phyloP scores from a whole-genome alignment of 2,113 vertebrate genomes.

The Gallinago jamesoni region DNA sequence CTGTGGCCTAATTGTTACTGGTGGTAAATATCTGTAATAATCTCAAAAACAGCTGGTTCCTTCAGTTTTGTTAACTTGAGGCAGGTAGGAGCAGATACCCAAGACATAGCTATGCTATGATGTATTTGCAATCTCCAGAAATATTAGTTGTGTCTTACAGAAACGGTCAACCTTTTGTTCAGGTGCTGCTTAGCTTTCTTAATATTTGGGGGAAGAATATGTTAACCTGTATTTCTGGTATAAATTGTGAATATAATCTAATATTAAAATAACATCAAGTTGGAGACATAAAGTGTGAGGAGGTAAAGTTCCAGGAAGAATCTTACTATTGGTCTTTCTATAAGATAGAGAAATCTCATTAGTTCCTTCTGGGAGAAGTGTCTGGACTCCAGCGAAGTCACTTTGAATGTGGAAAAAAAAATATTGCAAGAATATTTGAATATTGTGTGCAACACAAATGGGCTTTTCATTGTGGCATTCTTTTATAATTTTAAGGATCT shows the following conservation, averaged over 20 bases:
- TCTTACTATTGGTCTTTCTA: background rate
- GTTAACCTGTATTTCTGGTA: background rate
- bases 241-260: background rate
- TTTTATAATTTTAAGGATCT: background rate
- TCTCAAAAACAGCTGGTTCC: background rate
- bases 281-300: background rate
- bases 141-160: background rate
- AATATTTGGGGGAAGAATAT: background rate
- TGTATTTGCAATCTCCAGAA: background rate
- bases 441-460: background rate
- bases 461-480: background rate
- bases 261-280: background rate
- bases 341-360: background rate
- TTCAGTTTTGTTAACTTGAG: background rate
- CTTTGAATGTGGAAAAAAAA: background rate
- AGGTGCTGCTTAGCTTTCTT: background rate
- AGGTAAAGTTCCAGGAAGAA: background rate
- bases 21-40: background rate
- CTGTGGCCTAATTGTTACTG: constrained; percentile 25
- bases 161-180: background rate
- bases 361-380: background rate
- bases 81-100: background rate
- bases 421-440: background rate
- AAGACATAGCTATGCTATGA: background rate
- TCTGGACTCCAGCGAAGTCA: background rate